These are phyloP conservation scores for Galbula dea DNA, from an alignment of 2,113 vertebrate genomes.

Conservation along the genomic window DNA sequence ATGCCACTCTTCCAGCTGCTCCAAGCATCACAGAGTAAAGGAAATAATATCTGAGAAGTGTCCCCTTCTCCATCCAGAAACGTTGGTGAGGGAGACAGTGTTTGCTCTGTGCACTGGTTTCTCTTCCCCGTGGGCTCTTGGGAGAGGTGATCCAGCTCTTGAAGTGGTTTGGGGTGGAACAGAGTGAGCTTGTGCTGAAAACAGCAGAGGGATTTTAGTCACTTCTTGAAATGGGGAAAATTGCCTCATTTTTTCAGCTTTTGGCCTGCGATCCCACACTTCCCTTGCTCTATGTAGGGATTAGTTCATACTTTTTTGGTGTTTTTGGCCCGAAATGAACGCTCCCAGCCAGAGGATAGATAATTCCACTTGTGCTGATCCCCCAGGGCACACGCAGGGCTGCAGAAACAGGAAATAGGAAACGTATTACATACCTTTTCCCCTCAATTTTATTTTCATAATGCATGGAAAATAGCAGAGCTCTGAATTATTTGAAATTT, in stretches of 20 bases:
- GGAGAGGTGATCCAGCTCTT: neutral
- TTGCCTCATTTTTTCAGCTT: conserved; percentile 63
- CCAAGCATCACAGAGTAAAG: neutral
- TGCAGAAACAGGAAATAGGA: conserved; percentile 86
- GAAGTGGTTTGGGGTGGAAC: conserved; percentile 62
- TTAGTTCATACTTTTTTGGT: conserved; percentile 77
- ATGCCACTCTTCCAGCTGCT: neutral
- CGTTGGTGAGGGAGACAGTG: neutral
- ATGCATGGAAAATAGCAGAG: conserved; percentile 68
- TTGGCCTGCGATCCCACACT: conserved; percentile 52
- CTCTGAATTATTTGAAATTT: conserved; percentile 70
- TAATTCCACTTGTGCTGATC: conserved; percentile 74
- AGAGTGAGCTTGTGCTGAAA: conserved; percentile 51
- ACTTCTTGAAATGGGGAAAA: conserved; percentile 62
- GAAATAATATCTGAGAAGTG: conserved; percentile 1
- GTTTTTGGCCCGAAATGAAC: conserved; percentile 75
- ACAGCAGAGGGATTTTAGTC: conserved; percentile 62
- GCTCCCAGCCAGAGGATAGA: conserved; percentile 74
- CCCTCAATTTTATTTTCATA: conserved; percentile 74
- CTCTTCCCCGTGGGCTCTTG: neutral
- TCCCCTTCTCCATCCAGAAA: neutral
- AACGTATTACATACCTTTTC: conserved; percentile 81
- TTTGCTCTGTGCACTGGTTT: neutral
- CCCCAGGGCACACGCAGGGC: conserved; percentile 70
- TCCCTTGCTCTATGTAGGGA: conserved; percentile 56